Percentiles rank a stretch among this genome's conserved stretches.
Evolutionary conservation across 2,888 invertebrate species (phyloP).

Genomic region (Orthosia gracilis): DNA sequence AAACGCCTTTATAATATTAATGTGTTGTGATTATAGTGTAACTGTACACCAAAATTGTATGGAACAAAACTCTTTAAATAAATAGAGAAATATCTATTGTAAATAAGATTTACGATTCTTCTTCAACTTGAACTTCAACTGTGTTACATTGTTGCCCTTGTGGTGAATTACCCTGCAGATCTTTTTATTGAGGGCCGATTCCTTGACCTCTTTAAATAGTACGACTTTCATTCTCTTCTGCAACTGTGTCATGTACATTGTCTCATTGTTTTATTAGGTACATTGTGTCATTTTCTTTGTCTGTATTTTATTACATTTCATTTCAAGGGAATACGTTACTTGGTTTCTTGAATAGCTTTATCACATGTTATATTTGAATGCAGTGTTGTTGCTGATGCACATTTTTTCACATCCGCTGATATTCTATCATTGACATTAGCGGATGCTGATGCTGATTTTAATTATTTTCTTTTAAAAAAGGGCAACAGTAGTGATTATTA

Average conservation of each 20-base stretch:
- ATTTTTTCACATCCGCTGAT: too few relatives aligned
- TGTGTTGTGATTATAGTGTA: too few relatives aligned
- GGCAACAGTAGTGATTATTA: too few relatives aligned
- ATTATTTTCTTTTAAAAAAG: too few relatives aligned
- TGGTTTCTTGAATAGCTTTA: neutral
- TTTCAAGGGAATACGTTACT: neutral
- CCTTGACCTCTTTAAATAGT: slow-evolving; percentile 11
- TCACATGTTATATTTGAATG: too few relatives aligned
- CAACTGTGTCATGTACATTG: neutral
- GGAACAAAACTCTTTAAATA: too few relatives aligned
- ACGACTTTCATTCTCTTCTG: neutral
- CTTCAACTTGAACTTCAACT: neutral
- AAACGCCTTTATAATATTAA: too few relatives aligned
- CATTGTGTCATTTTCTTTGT: neutral
- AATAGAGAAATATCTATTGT: neutral
- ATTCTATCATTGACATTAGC: too few relatives aligned
- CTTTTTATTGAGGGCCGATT: neutral
- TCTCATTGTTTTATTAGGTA: neutral
- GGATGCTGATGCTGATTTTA: too few relatives aligned
- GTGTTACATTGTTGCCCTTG: neutral
- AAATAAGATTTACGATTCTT: slow-evolving; percentile 6
- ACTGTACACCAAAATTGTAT: too few relatives aligned
- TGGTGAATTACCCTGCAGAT: neutral
- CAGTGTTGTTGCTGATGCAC: too few relatives aligned
- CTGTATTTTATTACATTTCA: neutral